Conservation (phyloP, 1,140 invertebrate species). For the Chrysoperla carnea region DNA sequence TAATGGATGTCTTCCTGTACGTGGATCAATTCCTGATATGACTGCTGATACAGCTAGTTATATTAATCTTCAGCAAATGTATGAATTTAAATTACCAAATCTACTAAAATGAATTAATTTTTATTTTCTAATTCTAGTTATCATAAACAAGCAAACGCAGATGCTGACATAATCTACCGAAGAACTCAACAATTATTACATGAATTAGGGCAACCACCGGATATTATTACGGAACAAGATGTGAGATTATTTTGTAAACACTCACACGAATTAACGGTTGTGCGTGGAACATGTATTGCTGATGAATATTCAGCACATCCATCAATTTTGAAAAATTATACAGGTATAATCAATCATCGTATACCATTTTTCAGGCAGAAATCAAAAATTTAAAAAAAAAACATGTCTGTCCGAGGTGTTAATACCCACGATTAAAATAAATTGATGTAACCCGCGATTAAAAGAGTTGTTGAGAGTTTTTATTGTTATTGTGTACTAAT, state of each 20-base stretch:
- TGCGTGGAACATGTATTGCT: conserved; percentile 62
- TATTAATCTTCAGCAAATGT: conserved; percentile 77
- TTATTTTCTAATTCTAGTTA: conserved; percentile 32
- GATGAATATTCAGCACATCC: conserved; percentile 44
- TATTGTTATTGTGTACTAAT: too few species aligned
- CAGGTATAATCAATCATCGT: too few species aligned
- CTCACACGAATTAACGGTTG: conserved; percentile 54
- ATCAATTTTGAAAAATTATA: too few species aligned
- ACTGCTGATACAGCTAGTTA: conserved; percentile 88
- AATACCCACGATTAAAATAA: too few species aligned
- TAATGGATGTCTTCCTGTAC: conserved; percentile 61
- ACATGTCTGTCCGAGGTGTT: too few species aligned
- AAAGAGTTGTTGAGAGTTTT: too few species aligned
- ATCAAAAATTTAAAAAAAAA: too few species aligned
- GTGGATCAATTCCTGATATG: conserved; percentile 95
- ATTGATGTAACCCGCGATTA: too few species aligned
- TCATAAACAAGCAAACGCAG: conserved; percentile 61
- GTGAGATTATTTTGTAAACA: conserved; percentile 76
- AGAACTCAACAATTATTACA: conserved; percentile 63
- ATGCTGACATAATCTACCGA: conserved; percentile 64
- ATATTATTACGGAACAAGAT: conserved; percentile 56
- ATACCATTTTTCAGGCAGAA: too few species aligned
- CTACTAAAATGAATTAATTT: background rate
- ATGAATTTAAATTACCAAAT: conserved; percentile 12
- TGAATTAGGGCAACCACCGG: conserved; percentile 51